phyloP scores from a whole-genome alignment of 2,797 vertebrate species.

The Sphenopsis melanotis region DNA sequence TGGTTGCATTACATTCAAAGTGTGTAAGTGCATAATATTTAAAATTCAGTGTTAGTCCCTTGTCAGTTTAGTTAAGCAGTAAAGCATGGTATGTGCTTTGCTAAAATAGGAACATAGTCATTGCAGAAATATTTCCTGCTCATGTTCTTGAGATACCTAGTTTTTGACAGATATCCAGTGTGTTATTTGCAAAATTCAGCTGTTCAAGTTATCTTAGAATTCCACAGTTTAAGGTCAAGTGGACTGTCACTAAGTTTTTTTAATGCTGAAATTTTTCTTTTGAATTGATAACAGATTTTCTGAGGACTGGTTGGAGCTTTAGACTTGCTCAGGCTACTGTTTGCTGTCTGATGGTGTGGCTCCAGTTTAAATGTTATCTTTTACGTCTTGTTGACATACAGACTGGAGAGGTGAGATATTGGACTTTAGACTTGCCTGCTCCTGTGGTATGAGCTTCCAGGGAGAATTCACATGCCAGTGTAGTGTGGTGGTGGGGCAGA shows the following conservation, averaged over 20 bases:
- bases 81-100: background rate
- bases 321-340: background rate
- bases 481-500: background rate
- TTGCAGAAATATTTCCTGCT: slow-evolving; percentile 4
- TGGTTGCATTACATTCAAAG: background rate
- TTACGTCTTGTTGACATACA: background rate
- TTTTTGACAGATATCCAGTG: background rate
- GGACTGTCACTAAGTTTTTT: background rate
- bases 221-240: background rate
- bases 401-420: background rate
- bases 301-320: background rate
- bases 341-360: slow-evolving; percentile 11
- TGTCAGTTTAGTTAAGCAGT: background rate
- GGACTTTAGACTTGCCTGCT: background rate
- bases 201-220: background rate
- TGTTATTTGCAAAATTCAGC: background rate
- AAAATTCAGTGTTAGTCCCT: background rate
- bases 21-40: fast-evolving
- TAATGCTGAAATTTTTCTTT: background rate
- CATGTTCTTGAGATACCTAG: background rate
- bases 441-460: background rate
- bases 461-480: background rate
- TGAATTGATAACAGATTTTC: background rate
- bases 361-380: background rate
- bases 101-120: background rate